Evolutionary conservation across 2,797 vertebrate genomes (phyloP).

Genomic region (Artibeus lituratus): DNA sequence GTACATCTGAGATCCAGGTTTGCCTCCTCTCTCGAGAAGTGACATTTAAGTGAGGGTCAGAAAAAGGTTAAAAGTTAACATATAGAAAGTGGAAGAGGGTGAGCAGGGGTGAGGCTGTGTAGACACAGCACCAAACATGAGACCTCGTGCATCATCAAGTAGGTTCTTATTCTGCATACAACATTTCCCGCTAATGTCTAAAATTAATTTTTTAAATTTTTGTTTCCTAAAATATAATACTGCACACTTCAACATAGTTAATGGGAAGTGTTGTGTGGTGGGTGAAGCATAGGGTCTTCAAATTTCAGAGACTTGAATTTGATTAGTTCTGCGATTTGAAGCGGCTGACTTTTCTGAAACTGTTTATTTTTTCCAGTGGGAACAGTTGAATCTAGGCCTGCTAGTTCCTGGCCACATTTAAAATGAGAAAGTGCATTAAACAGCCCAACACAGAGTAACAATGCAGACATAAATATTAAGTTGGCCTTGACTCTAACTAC

Average conservation of each 20-base stretch:
- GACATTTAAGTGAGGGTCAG: not conserved
- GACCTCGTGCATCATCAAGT: not conserved
- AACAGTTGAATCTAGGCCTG: not conserved
- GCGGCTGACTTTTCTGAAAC: not conserved
- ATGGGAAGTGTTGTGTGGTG: not conserved
- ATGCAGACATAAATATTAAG: not conserved
- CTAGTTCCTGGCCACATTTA: not conserved
- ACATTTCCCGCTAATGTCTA: not conserved
- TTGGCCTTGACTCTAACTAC: not conserved
- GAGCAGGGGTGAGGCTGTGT: not conserved
- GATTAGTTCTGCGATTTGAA: not conserved
- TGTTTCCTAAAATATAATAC: not conserved
- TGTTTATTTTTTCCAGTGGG: not conserved
- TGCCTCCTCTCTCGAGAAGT: not conserved
- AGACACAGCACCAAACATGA: not conserved
- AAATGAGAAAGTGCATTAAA: not conserved
- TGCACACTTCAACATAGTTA: not conserved
- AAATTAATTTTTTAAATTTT: not conserved
- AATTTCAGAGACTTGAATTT: not conserved
- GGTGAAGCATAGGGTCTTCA: not conserved
- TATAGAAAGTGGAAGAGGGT: not conserved
- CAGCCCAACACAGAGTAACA: not conserved
- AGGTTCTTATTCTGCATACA: not conserved
- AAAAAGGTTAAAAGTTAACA: not conserved
- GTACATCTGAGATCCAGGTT: not conserved